A percentile compares a stretch with the other conserved stretches of the same genome.
Conservation (phyloP, 1,140 invertebrate genomes). For the Triops cancriformis region DNA sequence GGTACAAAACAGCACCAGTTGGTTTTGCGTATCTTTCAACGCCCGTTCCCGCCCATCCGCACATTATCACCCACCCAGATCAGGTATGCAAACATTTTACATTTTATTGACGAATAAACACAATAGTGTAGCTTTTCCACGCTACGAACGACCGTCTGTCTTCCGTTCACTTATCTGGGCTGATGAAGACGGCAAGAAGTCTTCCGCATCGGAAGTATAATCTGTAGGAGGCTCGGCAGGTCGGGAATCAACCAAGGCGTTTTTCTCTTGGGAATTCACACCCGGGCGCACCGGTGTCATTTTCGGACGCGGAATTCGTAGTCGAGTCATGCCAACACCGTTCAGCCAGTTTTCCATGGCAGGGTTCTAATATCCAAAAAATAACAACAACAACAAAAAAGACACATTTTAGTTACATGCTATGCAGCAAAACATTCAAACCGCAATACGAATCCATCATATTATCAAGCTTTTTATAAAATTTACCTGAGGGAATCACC, state of each 20-base stretch:
- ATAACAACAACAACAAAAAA: neutral
- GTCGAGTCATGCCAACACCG: neutral
- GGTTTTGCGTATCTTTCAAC: neutral
- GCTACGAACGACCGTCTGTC: neutral
- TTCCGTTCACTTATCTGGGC: neutral
- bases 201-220: neutral
- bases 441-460: neutral
- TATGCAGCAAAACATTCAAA: neutral
- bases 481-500: neutral
- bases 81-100: neutral
- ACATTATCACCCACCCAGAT: neutral
- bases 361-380: neutral
- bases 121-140: neutral
- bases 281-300: neutral
- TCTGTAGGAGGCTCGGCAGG: constrained; percentile 11
- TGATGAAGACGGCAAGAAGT: neutral
- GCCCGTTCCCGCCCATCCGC: neutral
- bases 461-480: neutral
- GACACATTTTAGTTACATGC: neutral
- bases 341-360: constrained; percentile 5
- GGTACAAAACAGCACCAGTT: constrained; percentile 1
- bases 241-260: neutral
- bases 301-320: neutral
- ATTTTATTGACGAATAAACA: neutral
- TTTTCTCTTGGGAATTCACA: neutral